Evolutionary conservation across 2,797 vertebrate species (phyloP).

Genomic region (Lophotriccus pileatus): DNA sequence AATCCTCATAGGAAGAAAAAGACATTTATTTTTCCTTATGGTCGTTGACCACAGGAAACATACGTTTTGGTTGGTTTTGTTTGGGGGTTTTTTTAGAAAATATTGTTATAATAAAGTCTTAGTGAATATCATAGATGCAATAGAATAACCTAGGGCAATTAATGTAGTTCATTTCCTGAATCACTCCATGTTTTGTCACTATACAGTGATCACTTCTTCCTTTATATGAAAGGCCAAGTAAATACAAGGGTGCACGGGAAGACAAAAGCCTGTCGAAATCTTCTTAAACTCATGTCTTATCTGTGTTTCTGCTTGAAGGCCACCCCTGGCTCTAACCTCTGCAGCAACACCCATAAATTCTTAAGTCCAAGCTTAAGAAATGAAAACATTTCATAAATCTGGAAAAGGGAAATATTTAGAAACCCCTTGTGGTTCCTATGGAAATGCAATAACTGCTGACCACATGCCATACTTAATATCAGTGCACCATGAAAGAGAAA

Average conservation of each 20-base stretch:
- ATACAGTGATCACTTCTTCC: not conserved
- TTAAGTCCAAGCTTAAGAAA: not conserved
- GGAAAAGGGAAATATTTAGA: not conserved
- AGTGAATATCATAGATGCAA: not conserved
- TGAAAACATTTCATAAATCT: not conserved
- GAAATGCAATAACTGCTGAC: not conserved
- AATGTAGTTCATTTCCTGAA: not conserved
- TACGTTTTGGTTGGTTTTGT: not conserved
- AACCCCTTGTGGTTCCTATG: not conserved
- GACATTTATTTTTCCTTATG: not conserved
- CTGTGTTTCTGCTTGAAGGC: not conserved
- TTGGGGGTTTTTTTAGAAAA: not conserved
- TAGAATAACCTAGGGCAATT: not conserved
- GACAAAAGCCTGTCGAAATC: not conserved
- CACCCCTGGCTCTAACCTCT: not conserved
- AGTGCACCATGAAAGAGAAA: not conserved
- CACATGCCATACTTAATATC: not conserved
- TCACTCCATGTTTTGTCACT: not conserved
- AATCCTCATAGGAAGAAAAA: not conserved
- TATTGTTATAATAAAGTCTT: not conserved
- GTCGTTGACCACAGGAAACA: not conserved
- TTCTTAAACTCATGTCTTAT: not conserved
- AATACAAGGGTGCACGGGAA: not conserved
- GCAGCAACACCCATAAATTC: not conserved
- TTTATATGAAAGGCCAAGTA: not conserved